These are phyloP conservation scores for Colletes collaris DNA, from an alignment of 2,888 invertebrate species.

Conservation along the genomic window DNA sequence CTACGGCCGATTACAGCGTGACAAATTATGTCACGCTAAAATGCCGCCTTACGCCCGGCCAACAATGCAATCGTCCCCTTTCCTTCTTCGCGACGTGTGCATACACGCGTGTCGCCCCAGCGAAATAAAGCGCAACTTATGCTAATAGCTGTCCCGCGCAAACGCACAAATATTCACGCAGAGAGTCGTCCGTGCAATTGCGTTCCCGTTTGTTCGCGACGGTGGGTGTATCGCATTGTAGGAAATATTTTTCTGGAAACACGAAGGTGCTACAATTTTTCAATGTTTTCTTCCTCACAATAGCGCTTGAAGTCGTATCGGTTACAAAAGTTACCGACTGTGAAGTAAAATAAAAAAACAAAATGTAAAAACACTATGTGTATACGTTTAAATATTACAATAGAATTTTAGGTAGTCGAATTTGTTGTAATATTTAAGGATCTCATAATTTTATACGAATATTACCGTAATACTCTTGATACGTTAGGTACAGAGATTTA, in stretches of 20 bases:
- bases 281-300: too few species aligned
- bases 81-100: constrained; percentile 14
- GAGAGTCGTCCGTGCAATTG: constrained; percentile 23
- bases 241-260: background rate
- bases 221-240: constrained; percentile 10
- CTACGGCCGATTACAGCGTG: constrained; percentile 50
- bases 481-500: too few species aligned
- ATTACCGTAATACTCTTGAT: too few species aligned
- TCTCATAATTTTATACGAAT: too few species aligned
- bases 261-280: background rate
- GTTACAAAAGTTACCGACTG: too few species aligned
- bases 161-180: constrained; percentile 27
- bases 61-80: constrained; percentile 50
- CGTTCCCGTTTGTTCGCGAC: constrained; percentile 16
- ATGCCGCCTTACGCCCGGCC: constrained; percentile 50
- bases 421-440: too few species aligned
- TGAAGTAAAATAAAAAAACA: too few species aligned
- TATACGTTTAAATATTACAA: too few species aligned
- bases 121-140: constrained; percentile 34
- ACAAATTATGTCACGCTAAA: constrained; percentile 64
- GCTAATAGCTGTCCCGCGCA: constrained; percentile 23
- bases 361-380: too few species aligned
- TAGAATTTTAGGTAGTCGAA: too few species aligned
- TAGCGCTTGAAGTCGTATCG: too few species aligned
- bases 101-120: constrained; percentile 8